A percentile compares a stretch with the other conserved stretches of the same genome.
Conservation (phyloP, 2,113 vertebrate species). For the Tapirus terrestris region DNA sequence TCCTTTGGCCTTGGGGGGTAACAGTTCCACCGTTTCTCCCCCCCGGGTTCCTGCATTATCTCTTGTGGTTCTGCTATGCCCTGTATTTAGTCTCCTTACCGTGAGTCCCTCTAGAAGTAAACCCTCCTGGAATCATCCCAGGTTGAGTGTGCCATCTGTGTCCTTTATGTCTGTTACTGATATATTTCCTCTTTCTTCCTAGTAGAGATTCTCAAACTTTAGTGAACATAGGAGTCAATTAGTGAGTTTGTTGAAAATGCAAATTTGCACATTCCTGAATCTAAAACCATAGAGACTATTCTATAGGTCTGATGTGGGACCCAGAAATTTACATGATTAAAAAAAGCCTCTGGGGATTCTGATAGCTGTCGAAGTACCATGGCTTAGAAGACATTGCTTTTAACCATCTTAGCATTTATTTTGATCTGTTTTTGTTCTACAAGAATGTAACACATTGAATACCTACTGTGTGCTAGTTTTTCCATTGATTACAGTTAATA, state of each 20-base stretch:
- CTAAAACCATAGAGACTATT: background rate
- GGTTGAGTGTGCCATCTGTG: background rate
- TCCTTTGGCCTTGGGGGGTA: background rate
- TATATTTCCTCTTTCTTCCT: background rate
- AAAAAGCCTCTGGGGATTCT: background rate
- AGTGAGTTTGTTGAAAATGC: background rate
- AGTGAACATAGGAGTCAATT: background rate
- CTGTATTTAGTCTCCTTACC: background rate
- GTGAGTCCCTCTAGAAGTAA: background rate
- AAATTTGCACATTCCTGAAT: background rate
- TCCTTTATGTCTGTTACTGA: background rate
- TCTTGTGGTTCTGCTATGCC: background rate
- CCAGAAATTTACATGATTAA: background rate
- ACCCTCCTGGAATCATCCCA: background rate
- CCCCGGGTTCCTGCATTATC: too few species aligned
- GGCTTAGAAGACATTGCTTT: background rate
- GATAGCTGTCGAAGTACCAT: background rate
- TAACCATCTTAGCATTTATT: background rate
- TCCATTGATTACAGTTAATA: background rate
- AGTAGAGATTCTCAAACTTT: background rate
- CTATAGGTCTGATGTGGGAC: background rate
- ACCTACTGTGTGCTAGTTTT: slow-evolving; percentile 60
- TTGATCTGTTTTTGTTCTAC: background rate
- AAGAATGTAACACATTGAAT: slow-evolving; percentile 61
- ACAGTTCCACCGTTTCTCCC: background rate